phyloP scores from a whole-genome alignment of 1,140 invertebrate species.

The Bombus balteatus region DNA sequence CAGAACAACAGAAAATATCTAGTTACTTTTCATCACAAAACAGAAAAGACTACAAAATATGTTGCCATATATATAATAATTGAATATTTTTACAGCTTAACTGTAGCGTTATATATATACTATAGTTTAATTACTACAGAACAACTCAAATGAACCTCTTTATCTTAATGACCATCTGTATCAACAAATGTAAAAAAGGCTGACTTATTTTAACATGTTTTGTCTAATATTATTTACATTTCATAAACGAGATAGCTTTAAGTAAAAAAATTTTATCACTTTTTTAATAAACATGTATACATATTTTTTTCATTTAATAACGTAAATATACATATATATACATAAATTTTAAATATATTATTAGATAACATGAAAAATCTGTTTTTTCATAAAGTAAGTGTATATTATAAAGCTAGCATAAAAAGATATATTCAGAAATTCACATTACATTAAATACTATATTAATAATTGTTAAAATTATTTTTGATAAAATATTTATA shows the following conservation, averaged over 20 bases:
- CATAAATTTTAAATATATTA: conserved; percentile 3
- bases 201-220: conserved; percentile 35
- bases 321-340: neutral
- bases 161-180: conserved; percentile 5
- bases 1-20: neutral
- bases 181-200: conserved; percentile 52
- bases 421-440: conserved; percentile 18
- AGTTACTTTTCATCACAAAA: neutral
- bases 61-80: too few relatives aligned
- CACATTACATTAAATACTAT: conserved; percentile 3
- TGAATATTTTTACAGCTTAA: neutral
- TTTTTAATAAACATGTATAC: neutral
- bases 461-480: conserved; percentile 39
- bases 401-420: neutral
- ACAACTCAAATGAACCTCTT: neutral
- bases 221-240: conserved; percentile 27
- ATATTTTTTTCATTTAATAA: neutral
- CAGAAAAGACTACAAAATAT: neutral
- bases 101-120: neutral
- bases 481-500: conserved; percentile 29
- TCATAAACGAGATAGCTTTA: neutral
- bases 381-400: neutral
- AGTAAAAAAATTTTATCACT: neutral
- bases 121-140: neutral
- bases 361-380: conserved; percentile 2